phyloP scores from a whole-genome alignment of 2,797 vertebrate genomes.

The Phalloptychus januarius region DNA sequence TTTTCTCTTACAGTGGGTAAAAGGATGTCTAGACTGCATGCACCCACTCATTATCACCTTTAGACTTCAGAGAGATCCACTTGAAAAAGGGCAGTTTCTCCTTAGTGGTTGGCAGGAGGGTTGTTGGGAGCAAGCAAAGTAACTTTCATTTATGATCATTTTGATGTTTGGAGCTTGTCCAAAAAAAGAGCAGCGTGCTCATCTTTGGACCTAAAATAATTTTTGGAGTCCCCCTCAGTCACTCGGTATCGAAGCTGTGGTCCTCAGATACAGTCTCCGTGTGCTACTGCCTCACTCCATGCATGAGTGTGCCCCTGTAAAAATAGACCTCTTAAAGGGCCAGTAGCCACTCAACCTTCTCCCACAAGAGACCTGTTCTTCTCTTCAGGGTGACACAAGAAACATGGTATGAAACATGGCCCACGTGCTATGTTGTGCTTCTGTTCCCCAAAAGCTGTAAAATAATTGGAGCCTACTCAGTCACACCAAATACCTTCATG shows the following conservation, averaged over 20 bases:
- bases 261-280: slow-evolving; percentile 57
- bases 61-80: slow-evolving; percentile 63
- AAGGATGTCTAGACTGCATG: slow-evolving; percentile 63
- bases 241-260: slow-evolving; percentile 1
- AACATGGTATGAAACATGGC: slow-evolving; percentile 44
- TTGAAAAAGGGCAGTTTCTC: slow-evolving; percentile 47
- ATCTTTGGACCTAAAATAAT: slow-evolving; percentile 17
- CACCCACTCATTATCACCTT: slow-evolving; percentile 75
- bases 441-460: slow-evolving; percentile 13
- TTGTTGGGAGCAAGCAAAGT: no score
- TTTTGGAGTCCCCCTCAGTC: slow-evolving; percentile 30
- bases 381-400: slow-evolving; percentile 64
- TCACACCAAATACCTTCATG: slow-evolving; percentile 42
- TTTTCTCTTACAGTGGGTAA: slow-evolving; percentile 45
- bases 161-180: slow-evolving; percentile 20
- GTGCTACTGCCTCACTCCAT: slow-evolving; percentile 75
- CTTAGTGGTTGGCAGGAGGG: slow-evolving; percentile 27
- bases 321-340: slow-evolving; percentile 85
- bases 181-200: slow-evolving; percentile 16
- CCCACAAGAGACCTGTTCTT: slow-evolving; percentile 67
- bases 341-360: slow-evolving; percentile 72
- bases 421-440: slow-evolving; percentile 23
- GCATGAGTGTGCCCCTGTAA: slow-evolving; percentile 82
- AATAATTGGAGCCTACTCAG: slow-evolving; percentile 14
- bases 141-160: slow-evolving; percentile 46